These are phyloP conservation scores for Taenioides sp. DNA, from an alignment of 2,797 vertebrate genomes.

Conservation along the genomic window DNA sequence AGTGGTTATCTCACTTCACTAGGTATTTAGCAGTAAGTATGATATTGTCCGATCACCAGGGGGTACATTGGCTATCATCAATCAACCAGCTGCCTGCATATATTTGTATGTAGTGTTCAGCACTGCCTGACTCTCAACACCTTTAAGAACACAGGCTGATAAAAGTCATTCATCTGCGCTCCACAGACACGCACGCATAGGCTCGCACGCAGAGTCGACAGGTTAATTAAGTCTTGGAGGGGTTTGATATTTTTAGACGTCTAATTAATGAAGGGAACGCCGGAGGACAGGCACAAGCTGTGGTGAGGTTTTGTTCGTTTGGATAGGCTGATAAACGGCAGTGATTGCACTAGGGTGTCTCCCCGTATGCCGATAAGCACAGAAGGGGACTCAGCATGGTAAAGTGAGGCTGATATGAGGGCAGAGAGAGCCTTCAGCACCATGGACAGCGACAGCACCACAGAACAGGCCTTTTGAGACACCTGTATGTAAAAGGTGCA, in stretches of 20 bases:
- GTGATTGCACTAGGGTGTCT: slow-evolving; percentile 44
- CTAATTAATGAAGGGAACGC: slow-evolving; percentile 78
- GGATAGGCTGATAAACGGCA: slow-evolving; percentile 62
- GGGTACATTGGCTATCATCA: not conserved
- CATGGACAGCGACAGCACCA: not conserved
- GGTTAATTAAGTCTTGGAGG: slow-evolving; percentile 85
- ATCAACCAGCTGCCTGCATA: not conserved
- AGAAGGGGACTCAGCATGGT: slow-evolving; percentile 21
- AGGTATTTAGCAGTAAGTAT: not conserved
- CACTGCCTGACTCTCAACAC: not conserved
- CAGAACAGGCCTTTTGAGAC: too few species aligned
- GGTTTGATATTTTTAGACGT: slow-evolving; percentile 82
- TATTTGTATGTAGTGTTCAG: not conserved
- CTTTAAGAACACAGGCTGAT: slow-evolving; percentile 35
- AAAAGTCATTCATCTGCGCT: slow-evolving; percentile 61
- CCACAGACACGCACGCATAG: slow-evolving; percentile 53
- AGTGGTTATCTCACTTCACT: too few species aligned
- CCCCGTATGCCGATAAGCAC: slow-evolving; percentile 25
- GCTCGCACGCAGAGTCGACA: slow-evolving; percentile 67
- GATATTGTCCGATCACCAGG: not conserved
- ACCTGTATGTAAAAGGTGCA: too few species aligned
- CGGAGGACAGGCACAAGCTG: slow-evolving; percentile 73
- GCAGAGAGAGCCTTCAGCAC: slow-evolving; percentile 15
- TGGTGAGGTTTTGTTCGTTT: slow-evolving; percentile 73
- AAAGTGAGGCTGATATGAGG: slow-evolving; percentile 6